phyloP scores from a whole-genome alignment of 2,888 invertebrate genomes.

The Macrosoma leucophasiata region DNA sequence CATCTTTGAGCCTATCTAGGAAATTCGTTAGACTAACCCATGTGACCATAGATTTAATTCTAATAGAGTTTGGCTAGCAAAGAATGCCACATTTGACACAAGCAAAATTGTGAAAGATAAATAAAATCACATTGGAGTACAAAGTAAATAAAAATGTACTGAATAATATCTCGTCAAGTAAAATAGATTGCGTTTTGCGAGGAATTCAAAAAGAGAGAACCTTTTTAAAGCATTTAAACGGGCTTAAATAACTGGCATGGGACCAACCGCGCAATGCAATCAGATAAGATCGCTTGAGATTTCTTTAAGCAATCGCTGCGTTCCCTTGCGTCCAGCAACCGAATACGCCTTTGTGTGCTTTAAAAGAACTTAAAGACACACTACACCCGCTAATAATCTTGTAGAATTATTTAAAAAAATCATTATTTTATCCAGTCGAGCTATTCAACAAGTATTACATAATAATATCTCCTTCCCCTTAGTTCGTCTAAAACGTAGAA shows the following conservation, averaged over 20 bases:
- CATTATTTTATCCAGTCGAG: too few relatives aligned
- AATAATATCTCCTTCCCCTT: too few relatives aligned
- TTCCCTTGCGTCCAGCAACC: too few relatives aligned
- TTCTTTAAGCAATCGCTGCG: conserved; percentile 3
- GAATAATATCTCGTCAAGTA: conserved; percentile 41
- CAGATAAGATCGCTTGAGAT: conserved; percentile 11
- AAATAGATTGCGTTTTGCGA: conserved; percentile 52
- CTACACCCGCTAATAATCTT: too few relatives aligned
- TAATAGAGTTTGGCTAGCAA: conserved; percentile 22
- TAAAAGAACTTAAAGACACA: too few relatives aligned
- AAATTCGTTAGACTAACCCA: conserved; percentile 8
- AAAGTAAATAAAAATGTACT: conserved; percentile 38
- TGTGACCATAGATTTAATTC: conserved; percentile 17
- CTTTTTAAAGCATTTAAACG: conserved; percentile 23
- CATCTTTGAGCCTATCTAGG: conserved; percentile 13
- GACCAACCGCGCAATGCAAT: conserved; percentile 27
- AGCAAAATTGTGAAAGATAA: conserved; percentile 26
- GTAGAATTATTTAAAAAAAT: too few relatives aligned
- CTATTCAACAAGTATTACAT: too few relatives aligned
- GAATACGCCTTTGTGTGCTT: too few relatives aligned
- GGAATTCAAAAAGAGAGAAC: conserved; percentile 31
- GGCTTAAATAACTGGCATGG: conserved; percentile 28
- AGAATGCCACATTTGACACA: conserved; percentile 27
- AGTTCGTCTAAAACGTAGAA: too few relatives aligned
- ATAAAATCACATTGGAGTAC: conserved; percentile 19